phyloP scores from a whole-genome alignment of 2,113 vertebrate genomes.

The Ictidomys tridecemlineatus region DNA sequence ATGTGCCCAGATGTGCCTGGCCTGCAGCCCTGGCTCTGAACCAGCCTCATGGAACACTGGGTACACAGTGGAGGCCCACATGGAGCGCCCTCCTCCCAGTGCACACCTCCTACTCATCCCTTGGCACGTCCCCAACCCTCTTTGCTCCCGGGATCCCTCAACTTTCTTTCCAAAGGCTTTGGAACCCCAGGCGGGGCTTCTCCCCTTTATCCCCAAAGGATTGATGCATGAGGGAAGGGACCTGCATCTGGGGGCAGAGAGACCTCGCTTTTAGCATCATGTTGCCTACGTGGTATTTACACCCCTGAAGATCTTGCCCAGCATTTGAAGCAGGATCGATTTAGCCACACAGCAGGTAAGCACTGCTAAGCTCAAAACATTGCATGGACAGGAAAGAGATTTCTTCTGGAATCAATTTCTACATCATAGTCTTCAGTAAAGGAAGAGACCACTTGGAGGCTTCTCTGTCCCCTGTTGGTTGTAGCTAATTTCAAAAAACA shows the following conservation, averaged over 20 bases:
- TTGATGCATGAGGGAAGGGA: background rate
- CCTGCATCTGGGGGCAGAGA: background rate
- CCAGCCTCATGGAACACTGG: too few relatives aligned
- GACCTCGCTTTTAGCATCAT: background rate
- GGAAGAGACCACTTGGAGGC: background rate
- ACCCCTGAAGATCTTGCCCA: background rate
- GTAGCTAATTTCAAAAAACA: background rate
- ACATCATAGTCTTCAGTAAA: background rate
- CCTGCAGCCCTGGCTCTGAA: too few relatives aligned
- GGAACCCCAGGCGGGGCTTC: too few relatives aligned
- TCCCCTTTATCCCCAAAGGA: too few relatives aligned
- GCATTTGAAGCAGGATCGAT: background rate
- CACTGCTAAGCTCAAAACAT: background rate
- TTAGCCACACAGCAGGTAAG: background rate
- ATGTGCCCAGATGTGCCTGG: too few relatives aligned
- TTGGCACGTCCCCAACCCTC: too few relatives aligned
- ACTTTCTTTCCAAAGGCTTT: too few relatives aligned
- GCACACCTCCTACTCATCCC: too few relatives aligned
- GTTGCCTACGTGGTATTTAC: background rate
- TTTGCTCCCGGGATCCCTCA: too few relatives aligned
- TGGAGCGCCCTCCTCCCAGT: too few relatives aligned
- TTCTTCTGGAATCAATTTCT: background rate
- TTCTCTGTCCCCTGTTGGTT: conserved; percentile 47
- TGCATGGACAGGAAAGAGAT: background rate
- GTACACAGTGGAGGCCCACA: too few relatives aligned